These are phyloP conservation scores for Melanostoma mellinum DNA, from an alignment of 2,888 invertebrate species.

Conservation along the genomic window DNA sequence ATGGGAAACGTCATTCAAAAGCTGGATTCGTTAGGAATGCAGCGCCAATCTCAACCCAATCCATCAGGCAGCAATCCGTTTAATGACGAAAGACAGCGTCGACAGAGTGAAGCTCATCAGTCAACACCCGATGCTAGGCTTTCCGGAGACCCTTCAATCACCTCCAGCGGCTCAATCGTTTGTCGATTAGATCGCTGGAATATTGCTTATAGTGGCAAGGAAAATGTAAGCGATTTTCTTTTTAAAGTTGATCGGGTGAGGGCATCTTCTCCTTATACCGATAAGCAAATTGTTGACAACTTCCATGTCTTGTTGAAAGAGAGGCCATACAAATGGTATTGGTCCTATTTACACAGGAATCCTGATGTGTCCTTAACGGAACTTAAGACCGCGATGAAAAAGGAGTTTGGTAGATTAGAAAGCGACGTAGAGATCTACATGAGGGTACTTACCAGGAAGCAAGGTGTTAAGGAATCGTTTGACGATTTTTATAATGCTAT, in stretches of 20 bases:
- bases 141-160: neutral
- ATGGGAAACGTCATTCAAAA: neutral
- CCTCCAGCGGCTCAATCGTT: neutral
- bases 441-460: neutral
- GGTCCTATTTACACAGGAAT: neutral
- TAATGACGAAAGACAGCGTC: neutral
- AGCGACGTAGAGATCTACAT: no score
- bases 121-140: neutral
- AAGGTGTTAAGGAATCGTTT: neutral
- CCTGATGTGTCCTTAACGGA: neutral
- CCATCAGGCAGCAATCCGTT: neutral
- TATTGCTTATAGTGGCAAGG: neutral
- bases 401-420: neutral
- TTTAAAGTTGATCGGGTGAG: neutral
- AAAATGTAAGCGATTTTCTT: neutral
- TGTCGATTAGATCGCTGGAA: neutral
- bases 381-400: neutral
- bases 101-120: neutral
- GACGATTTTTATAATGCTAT: neutral
- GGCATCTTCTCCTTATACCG: neutral
- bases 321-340: slow-evolving; percentile 4
- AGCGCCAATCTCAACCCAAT: neutral
- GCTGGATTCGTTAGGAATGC: neutral
- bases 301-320: neutral
- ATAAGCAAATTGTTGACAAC: neutral